A percentile compares a stretch with the other conserved stretches of the same genome.
phyloP scores from a whole-genome alignment of 23 tunicate species.

The Corella eumyota region DNA sequence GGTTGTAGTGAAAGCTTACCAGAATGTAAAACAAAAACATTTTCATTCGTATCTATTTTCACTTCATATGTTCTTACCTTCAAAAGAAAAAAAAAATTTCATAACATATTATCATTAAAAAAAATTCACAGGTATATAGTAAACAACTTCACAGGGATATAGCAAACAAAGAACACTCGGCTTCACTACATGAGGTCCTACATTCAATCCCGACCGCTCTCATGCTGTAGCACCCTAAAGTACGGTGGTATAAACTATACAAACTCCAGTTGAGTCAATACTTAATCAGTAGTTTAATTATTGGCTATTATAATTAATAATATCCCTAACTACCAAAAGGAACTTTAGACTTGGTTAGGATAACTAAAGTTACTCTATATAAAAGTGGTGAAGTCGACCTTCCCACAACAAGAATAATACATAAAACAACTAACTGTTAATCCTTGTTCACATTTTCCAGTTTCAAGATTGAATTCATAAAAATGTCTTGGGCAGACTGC shows the following conservation, averaged over 20 bases:
- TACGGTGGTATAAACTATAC: too few species aligned
- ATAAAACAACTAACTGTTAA: constrained; percentile 14
- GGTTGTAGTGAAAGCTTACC: constrained; percentile 25
- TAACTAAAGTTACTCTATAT: too few species aligned
- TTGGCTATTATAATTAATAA: too few species aligned
- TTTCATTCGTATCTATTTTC: constrained; percentile 28
- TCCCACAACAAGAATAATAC: neutral
- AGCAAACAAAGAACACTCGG: neutral
- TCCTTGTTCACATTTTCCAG: constrained; percentile 20
- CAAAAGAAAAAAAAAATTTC: neutral
- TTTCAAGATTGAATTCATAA: constrained; percentile 17
- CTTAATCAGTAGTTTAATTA: too few species aligned
- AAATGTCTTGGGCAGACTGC: constrained; percentile 51
- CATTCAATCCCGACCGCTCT: too few species aligned
- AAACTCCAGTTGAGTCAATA: too few species aligned
- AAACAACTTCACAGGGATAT: neutral
- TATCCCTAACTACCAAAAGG: too few species aligned
- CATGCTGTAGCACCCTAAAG: too few species aligned
- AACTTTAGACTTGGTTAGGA: too few species aligned
- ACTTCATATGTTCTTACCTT: constrained; percentile 28
- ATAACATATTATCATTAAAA: neutral
- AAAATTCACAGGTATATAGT: neutral
- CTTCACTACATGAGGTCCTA: too few species aligned
- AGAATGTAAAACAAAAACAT: constrained; percentile 24
- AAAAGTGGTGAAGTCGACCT: neutral